These are phyloP conservation scores for Hirtodrosophila confusa DNA, from an alignment of 2,888 invertebrate genomes.

Conservation along the genomic window DNA sequence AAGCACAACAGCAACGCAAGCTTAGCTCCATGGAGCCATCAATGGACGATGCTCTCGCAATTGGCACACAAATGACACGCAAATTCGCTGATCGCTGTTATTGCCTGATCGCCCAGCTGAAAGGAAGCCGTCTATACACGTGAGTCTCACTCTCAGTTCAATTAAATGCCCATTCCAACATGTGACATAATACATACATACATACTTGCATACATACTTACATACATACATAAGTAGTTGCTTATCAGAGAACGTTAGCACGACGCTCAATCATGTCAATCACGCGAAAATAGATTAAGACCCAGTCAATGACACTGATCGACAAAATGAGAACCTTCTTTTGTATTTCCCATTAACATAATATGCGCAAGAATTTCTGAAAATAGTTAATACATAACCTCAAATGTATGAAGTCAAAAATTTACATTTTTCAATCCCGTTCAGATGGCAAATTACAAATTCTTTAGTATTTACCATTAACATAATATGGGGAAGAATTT, in stretches of 20 bases:
- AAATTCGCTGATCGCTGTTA: constrained; percentile 64
- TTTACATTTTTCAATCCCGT: too few relatives aligned
- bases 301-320: constrained; percentile 7
- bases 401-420: too few relatives aligned
- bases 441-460: too few relatives aligned
- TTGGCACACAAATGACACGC: constrained; percentile 81
- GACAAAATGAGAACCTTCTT: too few relatives aligned
- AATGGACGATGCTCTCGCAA: constrained; percentile 80
- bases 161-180: constrained; percentile 11
- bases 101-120: constrained; percentile 64
- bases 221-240: background rate
- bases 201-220: background rate
- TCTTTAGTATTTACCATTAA: too few relatives aligned
- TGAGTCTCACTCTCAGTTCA: constrained; percentile 61
- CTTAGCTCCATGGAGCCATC: constrained; percentile 70
- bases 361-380: too few relatives aligned
- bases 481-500: too few relatives aligned
- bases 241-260: constrained; percentile 48
- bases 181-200: constrained; percentile 21
- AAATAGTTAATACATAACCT: too few relatives aligned
- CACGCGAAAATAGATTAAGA: constrained; percentile 49
- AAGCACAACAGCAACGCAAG: constrained; percentile 64
- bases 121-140: constrained; percentile 81
- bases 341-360: too few relatives aligned
- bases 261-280: constrained; percentile 60